A percentile compares a stretch with the other conserved stretches of the same genome.
Evolutionary conservation across 53 echinoderm and acorn worm genomes (phyloP).

Genomic region (Luidia sarsii): DNA sequence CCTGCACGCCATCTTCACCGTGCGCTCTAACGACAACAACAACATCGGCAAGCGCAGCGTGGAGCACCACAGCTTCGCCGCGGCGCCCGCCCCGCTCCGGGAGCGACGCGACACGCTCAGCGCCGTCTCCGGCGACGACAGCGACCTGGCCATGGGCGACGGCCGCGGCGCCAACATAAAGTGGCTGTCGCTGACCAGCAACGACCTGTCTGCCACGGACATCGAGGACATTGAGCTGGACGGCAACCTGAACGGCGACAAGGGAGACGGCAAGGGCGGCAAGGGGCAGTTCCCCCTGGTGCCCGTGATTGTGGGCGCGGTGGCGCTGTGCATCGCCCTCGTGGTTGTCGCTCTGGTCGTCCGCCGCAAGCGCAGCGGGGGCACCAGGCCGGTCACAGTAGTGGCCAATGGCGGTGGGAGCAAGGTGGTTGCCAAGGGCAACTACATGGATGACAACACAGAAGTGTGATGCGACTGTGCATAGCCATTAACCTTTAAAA

Average conservation of each 20-base stretch:
- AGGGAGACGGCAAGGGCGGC: neutral
- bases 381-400: slow-evolving; percentile 37
- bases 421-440: slow-evolving; percentile 71
- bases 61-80: slow-evolving; percentile 64
- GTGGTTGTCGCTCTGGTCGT: slow-evolving; percentile 62
- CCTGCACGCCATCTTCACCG: slow-evolving; percentile 92
- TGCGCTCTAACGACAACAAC: slow-evolving; percentile 73
- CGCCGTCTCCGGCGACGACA: neutral
- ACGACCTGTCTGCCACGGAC: neutral
- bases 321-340: slow-evolving; percentile 51
- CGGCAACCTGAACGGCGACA: slow-evolving; percentile 50
- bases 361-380: slow-evolving; percentile 57
- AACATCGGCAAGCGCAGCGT: slow-evolving; percentile 84
- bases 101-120: slow-evolving; percentile 60
- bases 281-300: slow-evolving; percentile 17
- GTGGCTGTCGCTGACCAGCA: slow-evolving; percentile 46
- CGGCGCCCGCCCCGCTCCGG: neutral
- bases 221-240: slow-evolving; percentile 20
- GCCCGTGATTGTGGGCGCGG: slow-evolving; percentile 54
- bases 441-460: slow-evolving; percentile 83
- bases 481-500: neutral
- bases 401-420: slow-evolving; percentile 66
- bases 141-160: slow-evolving; percentile 33
- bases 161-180: slow-evolving; percentile 92
- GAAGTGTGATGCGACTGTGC: slow-evolving; percentile 74